Percentiles rank a stretch among this genome's conserved stretches.
Conservation (phyloP, 2,888 invertebrate genomes). For the Acrobasis consociella region DNA sequence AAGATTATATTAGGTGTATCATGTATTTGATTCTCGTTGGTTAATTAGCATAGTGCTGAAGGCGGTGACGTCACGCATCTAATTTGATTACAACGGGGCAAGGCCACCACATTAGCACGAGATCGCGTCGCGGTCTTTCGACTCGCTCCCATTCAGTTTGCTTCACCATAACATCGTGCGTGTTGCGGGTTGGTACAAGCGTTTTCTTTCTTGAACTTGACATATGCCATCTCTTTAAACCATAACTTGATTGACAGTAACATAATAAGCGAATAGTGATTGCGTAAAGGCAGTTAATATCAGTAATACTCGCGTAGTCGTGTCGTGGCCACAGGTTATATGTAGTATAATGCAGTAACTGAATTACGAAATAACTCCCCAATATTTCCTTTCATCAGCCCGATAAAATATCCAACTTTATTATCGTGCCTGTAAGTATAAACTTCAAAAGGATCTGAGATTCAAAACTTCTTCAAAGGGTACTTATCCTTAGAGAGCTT, state of each 20-base stretch:
- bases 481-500: not conserved
- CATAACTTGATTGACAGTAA: too few relatives aligned
- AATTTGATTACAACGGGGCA: conserved; percentile 73
- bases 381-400: not conserved
- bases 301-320: too few relatives aligned
- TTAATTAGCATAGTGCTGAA: conserved; percentile 67
- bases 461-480: conserved; percentile 50
- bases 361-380: not conserved
- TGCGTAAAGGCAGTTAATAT: too few relatives aligned
- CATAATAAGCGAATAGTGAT: too few relatives aligned
- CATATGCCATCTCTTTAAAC: too few relatives aligned
- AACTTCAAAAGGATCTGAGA: conserved; percentile 48
- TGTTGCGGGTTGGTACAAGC: too few relatives aligned
- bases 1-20: conserved; percentile 17
- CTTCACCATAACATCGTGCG: not conserved
- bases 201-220: not conserved
- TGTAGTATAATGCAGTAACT: too few relatives aligned
- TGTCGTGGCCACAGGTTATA: too few relatives aligned
- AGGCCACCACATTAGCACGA: conserved; percentile 61
- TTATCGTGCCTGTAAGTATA: conserved; percentile 39
- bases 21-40: conserved; percentile 41
- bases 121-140: conserved; percentile 31
- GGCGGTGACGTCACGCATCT: conserved; percentile 67
- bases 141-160: not conserved
- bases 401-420: conserved; percentile 39